Percentiles rank a stretch among this genome's conserved stretches.
These are phyloP conservation scores for Nansenia antarctica DNA, from an alignment of 2,113 vertebrate genomes.

Conservation along the genomic window DNA sequence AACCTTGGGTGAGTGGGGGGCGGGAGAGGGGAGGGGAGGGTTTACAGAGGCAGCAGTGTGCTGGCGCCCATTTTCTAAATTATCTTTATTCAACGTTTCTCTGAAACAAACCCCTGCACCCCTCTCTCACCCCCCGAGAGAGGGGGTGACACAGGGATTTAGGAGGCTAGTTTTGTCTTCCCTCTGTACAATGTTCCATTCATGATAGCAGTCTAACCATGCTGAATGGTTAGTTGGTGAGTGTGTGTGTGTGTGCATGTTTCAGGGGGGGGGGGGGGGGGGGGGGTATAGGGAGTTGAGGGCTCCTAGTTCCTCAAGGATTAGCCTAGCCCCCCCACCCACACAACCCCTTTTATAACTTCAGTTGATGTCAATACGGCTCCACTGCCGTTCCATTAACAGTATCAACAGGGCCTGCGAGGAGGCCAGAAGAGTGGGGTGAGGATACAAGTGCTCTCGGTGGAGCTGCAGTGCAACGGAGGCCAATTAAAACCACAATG, in stretches of 20 bases:
- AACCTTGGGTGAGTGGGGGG: conserved; percentile 43
- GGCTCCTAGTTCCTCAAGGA: conserved; percentile 31
- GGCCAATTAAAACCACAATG: conserved; percentile 49
- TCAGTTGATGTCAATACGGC: conserved; percentile 13
- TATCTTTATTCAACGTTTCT: conserved; percentile 68
- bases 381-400: conserved; percentile 12
- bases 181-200: conserved; percentile 71
- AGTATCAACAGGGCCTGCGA: conserved; percentile 28
- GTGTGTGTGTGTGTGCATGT: conserved; percentile 42
- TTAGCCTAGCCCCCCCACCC: conserved; percentile 33
- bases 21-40: conserved; percentile 24
- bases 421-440: neutral
- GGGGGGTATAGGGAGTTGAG: conserved; percentile 34
- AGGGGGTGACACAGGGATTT: conserved; percentile 58
- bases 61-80: conserved; percentile 69
- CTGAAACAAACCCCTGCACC: conserved; percentile 42
- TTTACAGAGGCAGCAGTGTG: conserved; percentile 67
- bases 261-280: too few relatives aligned
- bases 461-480: conserved; percentile 39
- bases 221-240: conserved; percentile 41
- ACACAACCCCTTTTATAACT: conserved; percentile 2
- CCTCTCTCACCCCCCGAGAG: conserved; percentile 27
- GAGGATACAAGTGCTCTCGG: conserved; percentile 22
- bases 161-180: conserved; percentile 60
- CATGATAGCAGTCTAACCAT: conserved; percentile 48